Conservation (phyloP, 2,888 invertebrate genomes). For the Erebia palarica region DNA sequence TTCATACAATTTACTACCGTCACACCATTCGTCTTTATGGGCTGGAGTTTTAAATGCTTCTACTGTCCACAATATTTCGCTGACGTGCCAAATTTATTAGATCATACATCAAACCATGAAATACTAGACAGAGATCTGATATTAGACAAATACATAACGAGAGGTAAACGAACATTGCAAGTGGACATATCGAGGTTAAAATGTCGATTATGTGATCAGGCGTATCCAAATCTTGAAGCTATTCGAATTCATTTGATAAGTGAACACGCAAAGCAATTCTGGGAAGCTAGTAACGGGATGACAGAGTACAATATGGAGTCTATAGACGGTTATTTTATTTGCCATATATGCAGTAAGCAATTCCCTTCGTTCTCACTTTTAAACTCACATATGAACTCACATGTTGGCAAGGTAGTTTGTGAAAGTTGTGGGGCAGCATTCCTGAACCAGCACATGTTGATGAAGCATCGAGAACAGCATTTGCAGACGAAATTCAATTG, state of each 20-base stretch:
- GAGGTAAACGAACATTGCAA: slow-evolving; percentile 51
- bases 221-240: slow-evolving; percentile 45
- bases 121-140: slow-evolving; percentile 46
- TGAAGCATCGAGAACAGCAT: slow-evolving; percentile 58
- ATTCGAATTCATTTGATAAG: slow-evolving; percentile 52
- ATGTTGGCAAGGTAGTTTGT: slow-evolving; percentile 61
- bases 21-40: slow-evolving; percentile 61
- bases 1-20: slow-evolving; percentile 59
- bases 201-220: slow-evolving; percentile 54
- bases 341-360: slow-evolving; percentile 54
- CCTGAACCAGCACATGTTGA: slow-evolving; percentile 53
- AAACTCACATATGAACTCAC: slow-evolving; percentile 58
- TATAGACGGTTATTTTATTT: slow-evolving; percentile 48
- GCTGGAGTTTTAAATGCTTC: slow-evolving; percentile 62
- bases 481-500: slow-evolving; percentile 51
- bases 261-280: slow-evolving; percentile 50
- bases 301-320: slow-evolving; percentile 57
- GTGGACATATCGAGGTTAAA: slow-evolving; percentile 59
- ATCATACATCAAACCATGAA: slow-evolving; percentile 53
- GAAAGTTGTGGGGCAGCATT: slow-evolving; percentile 61
- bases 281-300: slow-evolving; percentile 54
- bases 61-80: slow-evolving; percentile 56
- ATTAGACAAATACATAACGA: slow-evolving; percentile 47
- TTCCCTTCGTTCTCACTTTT: slow-evolving; percentile 55
- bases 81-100: slow-evolving; percentile 48